These are phyloP conservation scores for Melangyna quadrimaculata DNA, from an alignment of 2,888 invertebrate species.

Conservation along the genomic window DNA sequence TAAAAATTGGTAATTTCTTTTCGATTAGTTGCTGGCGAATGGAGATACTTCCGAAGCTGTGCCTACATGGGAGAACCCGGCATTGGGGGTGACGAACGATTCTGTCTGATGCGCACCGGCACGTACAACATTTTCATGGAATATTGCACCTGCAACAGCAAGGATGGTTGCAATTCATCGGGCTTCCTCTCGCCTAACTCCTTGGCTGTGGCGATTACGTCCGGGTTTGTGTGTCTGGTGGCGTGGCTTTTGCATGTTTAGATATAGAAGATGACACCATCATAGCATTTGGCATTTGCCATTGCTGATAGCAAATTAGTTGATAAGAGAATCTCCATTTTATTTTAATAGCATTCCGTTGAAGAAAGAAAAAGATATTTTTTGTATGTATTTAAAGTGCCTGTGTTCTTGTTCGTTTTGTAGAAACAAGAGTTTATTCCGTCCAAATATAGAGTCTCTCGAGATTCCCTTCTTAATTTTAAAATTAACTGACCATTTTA, in stretches of 20 bases:
- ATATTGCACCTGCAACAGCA: conserved; percentile 95
- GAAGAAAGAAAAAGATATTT: not conserved
- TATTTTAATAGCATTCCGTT: not conserved
- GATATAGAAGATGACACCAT: not conserved
- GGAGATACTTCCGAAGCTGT: conserved; percentile 94
- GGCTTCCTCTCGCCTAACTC: conserved; percentile 79
- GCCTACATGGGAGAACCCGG: conserved; percentile 95
- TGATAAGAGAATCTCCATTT: conserved; percentile 12
- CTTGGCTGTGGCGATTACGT: conserved; percentile 72
- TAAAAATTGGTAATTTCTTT: not conserved
- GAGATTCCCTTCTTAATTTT: conserved; percentile 22
- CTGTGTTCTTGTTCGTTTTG: conserved; percentile 3
- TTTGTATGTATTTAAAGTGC: conserved; percentile 29
- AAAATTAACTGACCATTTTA: not conserved
- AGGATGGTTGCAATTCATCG: conserved; percentile 93
- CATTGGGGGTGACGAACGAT: conserved; percentile 93
- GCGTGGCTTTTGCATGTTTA: conserved; percentile 69
- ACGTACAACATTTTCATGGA: conserved; percentile 97
- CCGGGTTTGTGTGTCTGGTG: conserved; percentile 65
- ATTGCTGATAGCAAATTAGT: conserved; percentile 29
- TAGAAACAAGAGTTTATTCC: conserved; percentile 31
- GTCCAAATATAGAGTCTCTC: conserved; percentile 57
- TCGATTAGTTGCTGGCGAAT: conserved; percentile 89
- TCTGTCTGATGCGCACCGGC: conserved; percentile 94
- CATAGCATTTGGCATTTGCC: not conserved